Evolutionary conservation across 2,888 invertebrate genomes (phyloP).

Genomic region (Isotomurus palustris): DNA sequence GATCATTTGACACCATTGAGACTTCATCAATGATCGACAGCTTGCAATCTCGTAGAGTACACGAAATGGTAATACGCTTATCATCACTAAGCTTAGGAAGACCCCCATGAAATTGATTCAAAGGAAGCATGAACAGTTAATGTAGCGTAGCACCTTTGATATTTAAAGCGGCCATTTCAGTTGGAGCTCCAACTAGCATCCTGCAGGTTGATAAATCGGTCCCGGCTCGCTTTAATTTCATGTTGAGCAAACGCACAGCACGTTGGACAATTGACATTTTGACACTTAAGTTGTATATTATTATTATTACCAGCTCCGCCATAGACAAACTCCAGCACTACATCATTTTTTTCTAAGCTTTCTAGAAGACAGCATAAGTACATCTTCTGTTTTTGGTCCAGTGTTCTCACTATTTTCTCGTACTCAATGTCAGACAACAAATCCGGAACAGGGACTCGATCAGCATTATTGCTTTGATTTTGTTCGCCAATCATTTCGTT

Average conservation of each 20-base stretch:
- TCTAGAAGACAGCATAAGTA: too few species aligned
- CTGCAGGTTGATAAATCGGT: not conserved
- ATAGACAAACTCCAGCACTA: slow-evolving; percentile 43
- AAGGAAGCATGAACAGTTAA: slow-evolving; percentile 35
- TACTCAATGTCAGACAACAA: slow-evolving; percentile 9
- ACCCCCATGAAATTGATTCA: slow-evolving; percentile 3
- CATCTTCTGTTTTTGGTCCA: slow-evolving; percentile 33
- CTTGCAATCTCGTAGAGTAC: slow-evolving; percentile 1
- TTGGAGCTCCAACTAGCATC: slow-evolving; percentile 25
- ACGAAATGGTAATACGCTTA: not conserved
- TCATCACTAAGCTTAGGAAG: not conserved
- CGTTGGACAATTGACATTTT: slow-evolving; percentile 32
- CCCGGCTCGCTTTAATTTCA: not conserved
- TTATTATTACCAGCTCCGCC: slow-evolving; percentile 45
- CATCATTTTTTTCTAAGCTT: too few species aligned
- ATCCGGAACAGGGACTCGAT: not conserved
- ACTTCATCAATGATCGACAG: slow-evolving; percentile 35
- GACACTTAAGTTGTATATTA: slow-evolving; percentile 24
- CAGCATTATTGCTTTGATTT: too few species aligned
- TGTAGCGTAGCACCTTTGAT: slow-evolving; percentile 46
- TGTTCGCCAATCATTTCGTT: too few species aligned
- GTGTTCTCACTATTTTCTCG: slow-evolving; percentile 16
- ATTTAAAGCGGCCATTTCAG: slow-evolving; percentile 46
- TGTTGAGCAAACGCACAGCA: not conserved
- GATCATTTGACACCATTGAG: slow-evolving; percentile 16